Evolutionary conservation across 2,797 vertebrate genomes (phyloP).

Genomic region (Tadarida brasiliensis): DNA sequence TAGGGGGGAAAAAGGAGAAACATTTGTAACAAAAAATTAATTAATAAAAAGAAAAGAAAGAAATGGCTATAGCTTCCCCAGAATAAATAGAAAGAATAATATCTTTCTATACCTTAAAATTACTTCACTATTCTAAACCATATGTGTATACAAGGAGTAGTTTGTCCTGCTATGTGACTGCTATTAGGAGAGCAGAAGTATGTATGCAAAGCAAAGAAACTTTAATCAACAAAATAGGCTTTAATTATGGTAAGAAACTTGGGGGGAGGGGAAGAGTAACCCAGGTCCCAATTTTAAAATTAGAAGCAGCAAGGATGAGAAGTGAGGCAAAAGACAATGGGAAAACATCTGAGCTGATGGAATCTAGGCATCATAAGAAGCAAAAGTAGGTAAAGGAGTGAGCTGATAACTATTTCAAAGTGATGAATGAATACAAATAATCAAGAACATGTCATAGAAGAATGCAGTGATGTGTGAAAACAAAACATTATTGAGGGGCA

Average conservation of each 20-base stretch:
- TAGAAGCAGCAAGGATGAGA: neutral
- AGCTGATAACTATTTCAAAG: neutral
- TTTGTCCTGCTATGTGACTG: neutral
- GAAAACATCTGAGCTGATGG: neutral
- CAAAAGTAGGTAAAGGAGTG: neutral
- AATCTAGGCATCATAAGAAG: neutral
- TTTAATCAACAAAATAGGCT: neutral
- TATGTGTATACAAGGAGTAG: neutral
- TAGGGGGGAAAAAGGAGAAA: no score
- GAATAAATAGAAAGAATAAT: neutral
- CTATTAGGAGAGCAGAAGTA: neutral
- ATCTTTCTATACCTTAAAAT: neutral
- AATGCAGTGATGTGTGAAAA: neutral
- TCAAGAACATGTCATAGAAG: neutral
- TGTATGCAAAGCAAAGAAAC: neutral
- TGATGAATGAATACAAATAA: neutral
- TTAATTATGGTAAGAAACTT: conserved; percentile 19
- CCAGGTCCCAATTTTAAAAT: conserved; percentile 4
- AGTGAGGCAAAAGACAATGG: neutral
- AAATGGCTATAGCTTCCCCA: neutral
- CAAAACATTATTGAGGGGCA: neutral
- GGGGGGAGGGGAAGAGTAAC: neutral
- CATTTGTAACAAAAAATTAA: no score
- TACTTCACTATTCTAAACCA: neutral
- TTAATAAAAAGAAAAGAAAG: no score